Evolutionary conservation across 2,888 invertebrate species (phyloP).

Genomic region (Ophion obscuratus): DNA sequence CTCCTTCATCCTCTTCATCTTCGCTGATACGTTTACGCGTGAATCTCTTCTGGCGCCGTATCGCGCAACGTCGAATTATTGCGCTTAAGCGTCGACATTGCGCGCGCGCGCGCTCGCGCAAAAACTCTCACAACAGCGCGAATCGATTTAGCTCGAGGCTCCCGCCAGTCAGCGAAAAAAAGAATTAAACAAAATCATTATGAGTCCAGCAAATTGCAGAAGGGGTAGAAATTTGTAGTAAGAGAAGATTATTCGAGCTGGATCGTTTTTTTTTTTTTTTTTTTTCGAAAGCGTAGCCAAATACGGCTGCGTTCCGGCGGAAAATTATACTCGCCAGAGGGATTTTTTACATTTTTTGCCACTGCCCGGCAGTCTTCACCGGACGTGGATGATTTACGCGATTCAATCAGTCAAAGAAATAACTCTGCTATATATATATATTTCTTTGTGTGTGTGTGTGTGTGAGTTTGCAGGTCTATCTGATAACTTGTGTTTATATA

Average conservation of each 20-base stretch:
- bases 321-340: not conserved
- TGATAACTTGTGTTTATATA: too few species aligned
- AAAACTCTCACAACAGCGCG: conserved; percentile 47
- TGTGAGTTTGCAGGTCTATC: too few species aligned
- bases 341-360: conserved; percentile 5
- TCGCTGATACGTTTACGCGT: conserved; percentile 51
- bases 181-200: conserved; percentile 16
- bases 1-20: conserved; percentile 42
- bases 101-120: conserved; percentile 11
- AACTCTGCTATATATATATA: not conserved
- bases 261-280: too few species aligned
- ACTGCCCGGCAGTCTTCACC: not conserved
- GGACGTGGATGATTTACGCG: not conserved
- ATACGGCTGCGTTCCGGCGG: not conserved
- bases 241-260: conserved; percentile 27
- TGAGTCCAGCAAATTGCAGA: conserved; percentile 49
- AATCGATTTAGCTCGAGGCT: conserved; percentile 36
- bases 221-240: conserved; percentile 48
- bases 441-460: too few species aligned
- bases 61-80: conserved; percentile 60
- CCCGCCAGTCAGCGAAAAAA: not conserved
- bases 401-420: conserved; percentile 26
- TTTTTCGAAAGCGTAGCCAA: not conserved
- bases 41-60: conserved; percentile 58
- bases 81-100: conserved; percentile 48